These are phyloP conservation scores for Marmota flaviventris DNA, from an alignment of 2,113 vertebrate species.

Conservation along the genomic window DNA sequence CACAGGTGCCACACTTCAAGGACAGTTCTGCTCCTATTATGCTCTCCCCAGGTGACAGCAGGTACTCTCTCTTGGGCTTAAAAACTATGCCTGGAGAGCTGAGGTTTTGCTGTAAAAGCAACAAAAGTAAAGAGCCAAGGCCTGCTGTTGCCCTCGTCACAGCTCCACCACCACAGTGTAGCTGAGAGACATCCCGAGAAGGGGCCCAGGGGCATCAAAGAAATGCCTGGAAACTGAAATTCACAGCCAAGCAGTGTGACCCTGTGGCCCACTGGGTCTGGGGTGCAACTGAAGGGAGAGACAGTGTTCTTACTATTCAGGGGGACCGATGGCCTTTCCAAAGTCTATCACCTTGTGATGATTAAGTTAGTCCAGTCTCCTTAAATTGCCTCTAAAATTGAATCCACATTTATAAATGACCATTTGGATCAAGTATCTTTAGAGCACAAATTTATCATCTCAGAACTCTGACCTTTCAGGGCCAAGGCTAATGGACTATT, in stretches of 20 bases:
- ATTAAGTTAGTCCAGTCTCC: conserved; percentile 53
- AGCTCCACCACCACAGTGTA: not conserved
- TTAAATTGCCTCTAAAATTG: conserved; percentile 64
- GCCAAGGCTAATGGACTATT: conserved; percentile 65
- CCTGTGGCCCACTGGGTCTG: not conserved
- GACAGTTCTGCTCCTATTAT: not conserved
- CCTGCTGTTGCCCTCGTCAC: not conserved
- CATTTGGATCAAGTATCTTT: conserved; percentile 67
- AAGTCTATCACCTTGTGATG: conserved; percentile 24
- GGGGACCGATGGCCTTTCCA: conserved; percentile 10
- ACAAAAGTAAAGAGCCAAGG: not conserved
- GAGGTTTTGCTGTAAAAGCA: not conserved
- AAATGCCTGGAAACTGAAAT: not conserved
- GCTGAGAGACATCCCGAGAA: not conserved
- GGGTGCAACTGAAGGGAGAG: not conserved
- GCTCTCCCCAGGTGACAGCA: not conserved
- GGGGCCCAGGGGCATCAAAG: fast-evolving
- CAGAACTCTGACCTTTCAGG: conserved; percentile 45
- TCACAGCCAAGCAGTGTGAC: not conserved
- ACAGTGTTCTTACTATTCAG: not conserved
- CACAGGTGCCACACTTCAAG: not conserved
- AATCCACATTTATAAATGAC: conserved; percentile 67
- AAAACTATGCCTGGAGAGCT: not conserved
- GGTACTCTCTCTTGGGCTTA: not conserved
- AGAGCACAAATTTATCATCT: conserved; percentile 62